phyloP scores from a whole-genome alignment of 2,113 vertebrate genomes.

The Collichthys lucidus region DNA sequence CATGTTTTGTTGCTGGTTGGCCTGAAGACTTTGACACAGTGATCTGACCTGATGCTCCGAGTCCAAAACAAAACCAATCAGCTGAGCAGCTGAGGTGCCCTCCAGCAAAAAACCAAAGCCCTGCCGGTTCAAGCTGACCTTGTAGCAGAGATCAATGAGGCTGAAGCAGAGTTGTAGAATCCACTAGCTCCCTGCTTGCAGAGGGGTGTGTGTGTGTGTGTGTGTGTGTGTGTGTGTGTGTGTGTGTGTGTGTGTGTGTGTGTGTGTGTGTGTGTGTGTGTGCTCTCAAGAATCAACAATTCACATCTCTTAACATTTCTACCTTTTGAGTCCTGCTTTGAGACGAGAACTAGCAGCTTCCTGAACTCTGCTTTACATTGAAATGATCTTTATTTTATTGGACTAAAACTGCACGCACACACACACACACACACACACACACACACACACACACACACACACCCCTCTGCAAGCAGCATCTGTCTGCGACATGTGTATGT shows the following conservation, averaged over 20 bases:
- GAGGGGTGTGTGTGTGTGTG: too few species aligned
- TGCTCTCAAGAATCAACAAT: background rate
- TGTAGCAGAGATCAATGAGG: slow-evolving; percentile 2
- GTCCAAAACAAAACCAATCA: background rate
- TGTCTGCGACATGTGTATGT: background rate
- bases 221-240: too few species aligned
- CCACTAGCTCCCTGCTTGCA: background rate
- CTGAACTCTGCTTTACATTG: background rate
- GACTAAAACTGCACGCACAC: too few species aligned
- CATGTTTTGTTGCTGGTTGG: background rate
- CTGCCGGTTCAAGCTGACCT: background rate
- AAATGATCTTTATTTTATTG: background rate
- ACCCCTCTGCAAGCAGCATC: background rate
- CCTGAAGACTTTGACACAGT: background rate
- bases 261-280: background rate
- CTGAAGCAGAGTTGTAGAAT: too few species aligned
- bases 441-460: background rate
- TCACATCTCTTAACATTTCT: slow-evolving; percentile 3
- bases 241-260: background rate
- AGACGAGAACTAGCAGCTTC: background rate
- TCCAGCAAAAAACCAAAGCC: background rate
- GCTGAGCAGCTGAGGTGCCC: background rate
- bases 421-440: too few species aligned
- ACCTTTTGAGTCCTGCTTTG: background rate
- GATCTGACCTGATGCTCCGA: background rate